Evolutionary conservation across 37 sponge, comb jelly and placozoan genomes (phyloP).

Genomic region (Beroe forskalii): DNA sequence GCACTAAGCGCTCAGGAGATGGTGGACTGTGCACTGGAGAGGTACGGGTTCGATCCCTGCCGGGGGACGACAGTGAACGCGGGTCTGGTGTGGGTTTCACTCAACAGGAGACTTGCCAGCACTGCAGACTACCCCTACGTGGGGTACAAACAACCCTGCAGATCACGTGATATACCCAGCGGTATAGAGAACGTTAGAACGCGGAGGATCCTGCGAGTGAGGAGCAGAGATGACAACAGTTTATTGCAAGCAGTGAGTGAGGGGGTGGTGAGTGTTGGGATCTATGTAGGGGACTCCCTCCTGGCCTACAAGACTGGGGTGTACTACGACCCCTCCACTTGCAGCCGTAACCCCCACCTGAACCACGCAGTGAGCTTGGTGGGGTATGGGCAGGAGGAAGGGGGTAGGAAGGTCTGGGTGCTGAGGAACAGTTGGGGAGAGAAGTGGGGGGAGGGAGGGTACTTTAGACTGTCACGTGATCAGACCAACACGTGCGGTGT

Average conservation of each 20-base stretch:
- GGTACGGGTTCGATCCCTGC: background rate
- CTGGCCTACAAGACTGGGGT: constrained; percentile 14
- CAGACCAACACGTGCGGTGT: background rate
- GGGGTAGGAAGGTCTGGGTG: constrained; percentile 18
- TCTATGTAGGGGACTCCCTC: background rate
- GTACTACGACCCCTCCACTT: background rate
- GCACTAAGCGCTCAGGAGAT: background rate
- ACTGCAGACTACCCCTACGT: background rate
- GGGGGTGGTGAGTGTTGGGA: constrained; percentile 15
- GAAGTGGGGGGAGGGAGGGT: constrained; percentile 11
- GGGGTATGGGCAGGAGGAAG: background rate
- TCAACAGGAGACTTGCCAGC: background rate
- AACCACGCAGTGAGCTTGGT: constrained; percentile 59
- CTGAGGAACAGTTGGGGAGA: constrained; percentile 59
- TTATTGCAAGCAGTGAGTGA: constrained; percentile 4
- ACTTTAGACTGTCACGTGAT: constrained; percentile 6
- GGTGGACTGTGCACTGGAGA: background rate
- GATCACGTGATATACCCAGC: background rate
- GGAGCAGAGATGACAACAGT: background rate
- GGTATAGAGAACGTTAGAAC: background rate
- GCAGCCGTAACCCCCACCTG: background rate
- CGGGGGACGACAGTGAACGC: background rate
- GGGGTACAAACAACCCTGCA: background rate
- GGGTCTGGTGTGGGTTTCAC: background rate
- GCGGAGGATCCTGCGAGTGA: background rate